phyloP scores from a whole-genome alignment of 64 coral and sea anemone genomes.

The Pocillopora verrucosa region DNA sequence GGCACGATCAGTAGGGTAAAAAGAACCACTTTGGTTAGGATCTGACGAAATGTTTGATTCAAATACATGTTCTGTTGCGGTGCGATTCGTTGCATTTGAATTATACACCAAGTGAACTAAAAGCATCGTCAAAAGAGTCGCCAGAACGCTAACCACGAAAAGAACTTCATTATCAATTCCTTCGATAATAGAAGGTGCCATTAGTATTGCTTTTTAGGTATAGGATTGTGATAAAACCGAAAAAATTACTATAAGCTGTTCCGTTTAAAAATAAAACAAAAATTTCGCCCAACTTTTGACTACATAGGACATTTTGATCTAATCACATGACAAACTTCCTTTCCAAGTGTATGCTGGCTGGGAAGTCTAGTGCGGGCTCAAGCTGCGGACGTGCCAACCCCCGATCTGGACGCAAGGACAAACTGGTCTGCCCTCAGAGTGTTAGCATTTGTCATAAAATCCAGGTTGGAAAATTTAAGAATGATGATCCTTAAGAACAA shows the following conservation, averaged over 20 bases:
- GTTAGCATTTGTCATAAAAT: too few species aligned
- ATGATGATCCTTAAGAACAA: neutral
- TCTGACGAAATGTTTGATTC: neutral
- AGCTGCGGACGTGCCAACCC: neutral
- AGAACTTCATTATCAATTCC: conserved; percentile 85
- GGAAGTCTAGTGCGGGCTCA: neutral
- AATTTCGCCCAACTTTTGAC: neutral
- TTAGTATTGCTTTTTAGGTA: neutral
- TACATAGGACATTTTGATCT: neutral
- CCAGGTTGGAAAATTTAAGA: neutral
- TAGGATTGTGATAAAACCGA: neutral
- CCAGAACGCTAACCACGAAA: conserved; percentile 50
- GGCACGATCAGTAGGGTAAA: neutral
- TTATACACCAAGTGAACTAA: conserved; percentile 41
- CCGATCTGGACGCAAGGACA: too few species aligned
- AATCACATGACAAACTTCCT: neutral
- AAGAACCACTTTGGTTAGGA: neutral
- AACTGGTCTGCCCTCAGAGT: too few species aligned
- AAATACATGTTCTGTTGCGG: neutral
- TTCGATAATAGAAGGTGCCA: conserved; percentile 63
- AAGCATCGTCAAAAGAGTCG: conserved; percentile 17
- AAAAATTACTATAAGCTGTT: neutral
- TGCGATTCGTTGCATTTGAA: conserved; percentile 3
- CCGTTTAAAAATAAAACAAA: neutral
- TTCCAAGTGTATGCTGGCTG: neutral